Conservation (phyloP, 1,140 invertebrate genomes). For the Drosophila nigrodunni region DNA sequence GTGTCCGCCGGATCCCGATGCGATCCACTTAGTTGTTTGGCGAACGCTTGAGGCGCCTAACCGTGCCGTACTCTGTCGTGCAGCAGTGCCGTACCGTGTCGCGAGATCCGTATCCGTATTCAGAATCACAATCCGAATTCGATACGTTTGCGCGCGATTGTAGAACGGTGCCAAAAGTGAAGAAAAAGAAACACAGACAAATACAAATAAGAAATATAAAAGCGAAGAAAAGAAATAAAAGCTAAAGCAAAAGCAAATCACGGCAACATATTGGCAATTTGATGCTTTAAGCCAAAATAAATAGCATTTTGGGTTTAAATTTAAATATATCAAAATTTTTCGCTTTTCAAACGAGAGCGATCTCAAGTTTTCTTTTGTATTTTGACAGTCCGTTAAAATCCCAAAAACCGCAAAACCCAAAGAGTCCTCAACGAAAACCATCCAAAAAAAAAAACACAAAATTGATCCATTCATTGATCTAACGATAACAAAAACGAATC, state of each 20-base stretch:
- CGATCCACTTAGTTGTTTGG: constrained; percentile 61
- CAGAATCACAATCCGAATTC: constrained; percentile 33
- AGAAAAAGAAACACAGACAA: constrained; percentile 9
- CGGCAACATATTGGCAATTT: constrained; percentile 52
- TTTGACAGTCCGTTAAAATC: constrained; percentile 50
- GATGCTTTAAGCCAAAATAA: constrained; percentile 67
- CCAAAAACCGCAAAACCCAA: background rate
- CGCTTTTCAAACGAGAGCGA: constrained; percentile 41
- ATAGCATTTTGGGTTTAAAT: constrained; percentile 67
- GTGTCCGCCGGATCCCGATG: constrained; percentile 26
- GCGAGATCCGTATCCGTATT: constrained; percentile 58
- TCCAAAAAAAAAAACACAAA: background rate
- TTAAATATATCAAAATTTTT: constrained; percentile 61
- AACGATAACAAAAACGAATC: constrained; percentile 43
- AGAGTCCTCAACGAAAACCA: constrained; percentile 27
- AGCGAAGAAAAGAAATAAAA: constrained; percentile 47
- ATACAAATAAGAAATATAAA: constrained; percentile 6
- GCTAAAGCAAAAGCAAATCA: constrained; percentile 33
- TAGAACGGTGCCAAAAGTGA: constrained; percentile 58
- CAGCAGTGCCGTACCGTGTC: constrained; percentile 31
- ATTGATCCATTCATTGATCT: constrained; percentile 27
- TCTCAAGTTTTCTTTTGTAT: constrained; percentile 61
- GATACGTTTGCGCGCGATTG: constrained; percentile 46
- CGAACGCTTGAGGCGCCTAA: constrained; percentile 58
- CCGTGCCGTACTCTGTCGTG: constrained; percentile 24